Base-by-base conservation (phyloP, 2,888 invertebrate genomes). In the Autographa pulchrina region DNA sequence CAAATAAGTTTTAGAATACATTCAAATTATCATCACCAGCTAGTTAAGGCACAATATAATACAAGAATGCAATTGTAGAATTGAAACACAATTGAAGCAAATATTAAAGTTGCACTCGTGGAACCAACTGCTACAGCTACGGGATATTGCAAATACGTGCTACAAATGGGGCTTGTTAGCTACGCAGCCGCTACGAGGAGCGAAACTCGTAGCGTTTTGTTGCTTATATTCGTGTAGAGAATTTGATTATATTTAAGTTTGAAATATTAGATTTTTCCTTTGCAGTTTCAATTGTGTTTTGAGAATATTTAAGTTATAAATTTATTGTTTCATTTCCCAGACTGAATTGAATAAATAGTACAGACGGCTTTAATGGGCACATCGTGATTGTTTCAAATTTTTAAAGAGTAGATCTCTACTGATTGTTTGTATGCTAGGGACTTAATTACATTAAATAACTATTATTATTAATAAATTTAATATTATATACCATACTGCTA, bases 71-170 rank as follows among this genome's bases (percentile, higher is more conserved):
- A 73, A 77, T 82, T 73, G 72, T 62, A 54, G 74, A 81, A 81
- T 81, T 84, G 80, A 74, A 84, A 75, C 75, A 83, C 84, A 84
- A 84, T 81, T 74, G 81, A 72, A 78, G 66, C 78, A 77, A 80
- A 78, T 84, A 77, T 82, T 72, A 80, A 77, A 84, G 78, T 74
- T 76, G 72, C 73, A 80, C 77, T 73, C 73, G 74, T 58, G 70
- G 64, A 70, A 65, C 74, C 79, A 80, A 74, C 76, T 84, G 83
- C 78, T 78, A 66, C 76, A 75, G 78, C 81, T 75, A 74, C 77
- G 81, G 69, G 81, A 85, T 85, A 85, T 85, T 81, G 84, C 83
- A 69, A 77, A 80, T 84, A 84, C 83, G 84, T 84, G 83, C 77
- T 82, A 72, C 84, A 75, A 82, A 82, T 75, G 74, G 65, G 63